A percentile compares a stretch with the other conserved stretches of the same genome.
These are phyloP conservation scores for Galemys pyrenaicus DNA, from an alignment of 2,113 vertebrate species.

Conservation along the genomic window DNA sequence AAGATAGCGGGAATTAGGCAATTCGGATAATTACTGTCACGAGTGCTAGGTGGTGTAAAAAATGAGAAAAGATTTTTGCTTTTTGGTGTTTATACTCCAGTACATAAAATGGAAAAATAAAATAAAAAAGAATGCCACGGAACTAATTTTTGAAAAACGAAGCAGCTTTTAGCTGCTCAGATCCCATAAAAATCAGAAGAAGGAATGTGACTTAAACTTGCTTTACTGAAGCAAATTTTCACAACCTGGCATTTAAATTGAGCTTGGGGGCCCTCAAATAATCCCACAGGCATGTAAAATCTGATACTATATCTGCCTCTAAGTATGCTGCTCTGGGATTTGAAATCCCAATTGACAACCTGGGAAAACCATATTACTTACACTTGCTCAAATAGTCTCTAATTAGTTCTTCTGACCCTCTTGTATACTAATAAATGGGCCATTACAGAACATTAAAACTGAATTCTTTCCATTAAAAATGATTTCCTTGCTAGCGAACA, in stretches of 20 bases:
- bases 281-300: slow-evolving; percentile 47
- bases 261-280: slow-evolving; percentile 47
- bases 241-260: slow-evolving; percentile 63
- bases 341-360: slow-evolving; percentile 55
- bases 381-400: slow-evolving; percentile 64
- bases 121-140: neutral
- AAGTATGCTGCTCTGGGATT: slow-evolving; percentile 57
- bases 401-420: slow-evolving; percentile 77
- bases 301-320: slow-evolving; percentile 44
- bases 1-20: slow-evolving; percentile 35
- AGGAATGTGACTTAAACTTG: slow-evolving; percentile 55
- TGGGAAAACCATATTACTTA: slow-evolving; percentile 72
- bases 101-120: slow-evolving; percentile 20
- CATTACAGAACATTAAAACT: slow-evolving; percentile 71
- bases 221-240: slow-evolving; percentile 68
- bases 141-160: slow-evolving; percentile 51
- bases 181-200: slow-evolving; percentile 67
- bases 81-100: slow-evolving; percentile 47
- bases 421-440: slow-evolving; percentile 74
- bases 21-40: slow-evolving; percentile 35
- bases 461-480: slow-evolving; percentile 76
- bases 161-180: slow-evolving; percentile 33
- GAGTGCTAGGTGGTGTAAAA: neutral
- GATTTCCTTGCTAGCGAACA: slow-evolving; percentile 68
- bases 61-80: slow-evolving; percentile 32